Percentiles rank a stretch among this genome's conserved stretches.
phyloP scores from a whole-genome alignment of 2,113 vertebrate species.

The Ictidomys tridecemlineatus region DNA sequence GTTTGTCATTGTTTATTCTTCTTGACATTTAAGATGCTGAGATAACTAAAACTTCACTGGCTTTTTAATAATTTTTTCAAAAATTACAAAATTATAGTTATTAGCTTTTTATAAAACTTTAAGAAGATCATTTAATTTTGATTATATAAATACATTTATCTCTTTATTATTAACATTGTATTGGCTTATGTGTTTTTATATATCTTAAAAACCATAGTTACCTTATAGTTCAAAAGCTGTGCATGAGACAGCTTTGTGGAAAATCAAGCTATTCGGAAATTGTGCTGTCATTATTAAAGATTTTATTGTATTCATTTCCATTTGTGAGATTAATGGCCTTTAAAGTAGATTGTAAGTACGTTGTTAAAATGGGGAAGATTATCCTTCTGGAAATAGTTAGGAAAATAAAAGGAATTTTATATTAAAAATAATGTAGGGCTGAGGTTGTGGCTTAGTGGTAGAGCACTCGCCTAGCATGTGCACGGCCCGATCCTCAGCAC shows the following conservation, averaged over 20 bases:
- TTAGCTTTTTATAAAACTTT: background rate
- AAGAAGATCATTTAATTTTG: background rate
- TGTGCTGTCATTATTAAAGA: constrained; percentile 72
- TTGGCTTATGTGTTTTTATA: background rate
- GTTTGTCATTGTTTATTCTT: constrained; percentile 14
- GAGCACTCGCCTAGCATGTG: no score
- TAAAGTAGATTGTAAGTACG: constrained; percentile 79
- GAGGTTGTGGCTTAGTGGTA: no score
- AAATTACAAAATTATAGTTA: background rate
- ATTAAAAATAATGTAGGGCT: constrained; percentile 67
- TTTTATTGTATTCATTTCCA: constrained; percentile 79
- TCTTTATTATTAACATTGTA: constrained; percentile 25
- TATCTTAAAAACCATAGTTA: constrained; percentile 9
- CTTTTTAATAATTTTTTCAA: background rate
- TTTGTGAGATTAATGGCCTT: constrained; percentile 79
- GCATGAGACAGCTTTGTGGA: background rate
- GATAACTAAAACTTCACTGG: background rate
- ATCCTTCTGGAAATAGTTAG: constrained; percentile 80
- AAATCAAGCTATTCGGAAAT: constrained; percentile 83
- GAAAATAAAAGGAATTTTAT: constrained; percentile 75
- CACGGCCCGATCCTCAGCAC: no score
- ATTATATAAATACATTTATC: constrained; percentile 6
- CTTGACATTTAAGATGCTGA: background rate
- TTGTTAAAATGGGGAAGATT: constrained; percentile 82
- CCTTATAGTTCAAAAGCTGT: constrained; percentile 30